phyloP scores from a whole-genome alignment of 2,888 invertebrate species.

The Polyommatus icarus region DNA sequence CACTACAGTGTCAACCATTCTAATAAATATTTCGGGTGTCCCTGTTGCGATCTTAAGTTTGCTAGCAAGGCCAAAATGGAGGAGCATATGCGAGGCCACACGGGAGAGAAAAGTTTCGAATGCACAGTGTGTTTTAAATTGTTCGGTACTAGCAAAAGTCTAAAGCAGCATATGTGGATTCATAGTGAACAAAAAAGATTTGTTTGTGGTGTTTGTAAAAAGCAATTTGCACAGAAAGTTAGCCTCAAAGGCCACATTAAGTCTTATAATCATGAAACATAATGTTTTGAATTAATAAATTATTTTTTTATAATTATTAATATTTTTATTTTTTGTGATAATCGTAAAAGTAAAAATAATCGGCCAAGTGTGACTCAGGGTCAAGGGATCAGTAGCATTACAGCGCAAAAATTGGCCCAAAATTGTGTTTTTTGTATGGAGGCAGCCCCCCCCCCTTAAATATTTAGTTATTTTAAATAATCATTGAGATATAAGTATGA shows the following conservation, averaged over 20 bases:
- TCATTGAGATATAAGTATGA: too few relatives aligned
- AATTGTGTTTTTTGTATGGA: too few relatives aligned
- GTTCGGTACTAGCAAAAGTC: conserved; percentile 71
- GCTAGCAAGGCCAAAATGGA: conserved; percentile 53
- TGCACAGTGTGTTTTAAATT: conserved; percentile 72
- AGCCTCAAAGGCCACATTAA: conserved; percentile 62
- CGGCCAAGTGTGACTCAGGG: too few relatives aligned
- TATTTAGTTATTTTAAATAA: too few relatives aligned
- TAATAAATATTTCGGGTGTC: conserved; percentile 56
- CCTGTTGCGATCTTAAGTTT: conserved; percentile 61
- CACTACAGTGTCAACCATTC: conserved; percentile 63
- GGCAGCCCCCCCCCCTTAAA: too few relatives aligned
- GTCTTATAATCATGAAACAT: conserved; percentile 54
- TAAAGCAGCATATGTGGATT: conserved; percentile 69
- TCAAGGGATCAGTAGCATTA: too few relatives aligned
- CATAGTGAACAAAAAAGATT: conserved; percentile 65
- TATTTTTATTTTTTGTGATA: too few relatives aligned
- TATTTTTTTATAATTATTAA: too few relatives aligned
- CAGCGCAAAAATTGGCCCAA: too few relatives aligned
- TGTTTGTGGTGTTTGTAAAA: conserved; percentile 58
- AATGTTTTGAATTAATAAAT: background rate
- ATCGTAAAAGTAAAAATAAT: too few relatives aligned
- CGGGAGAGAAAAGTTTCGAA: conserved; percentile 67
- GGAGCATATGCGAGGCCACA: conserved; percentile 72
- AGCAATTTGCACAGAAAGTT: conserved; percentile 66